A percentile compares a stretch with the other conserved stretches of the same genome.
Conservation (phyloP, 2,797 vertebrate species). For the Lophotriccus pileatus region DNA sequence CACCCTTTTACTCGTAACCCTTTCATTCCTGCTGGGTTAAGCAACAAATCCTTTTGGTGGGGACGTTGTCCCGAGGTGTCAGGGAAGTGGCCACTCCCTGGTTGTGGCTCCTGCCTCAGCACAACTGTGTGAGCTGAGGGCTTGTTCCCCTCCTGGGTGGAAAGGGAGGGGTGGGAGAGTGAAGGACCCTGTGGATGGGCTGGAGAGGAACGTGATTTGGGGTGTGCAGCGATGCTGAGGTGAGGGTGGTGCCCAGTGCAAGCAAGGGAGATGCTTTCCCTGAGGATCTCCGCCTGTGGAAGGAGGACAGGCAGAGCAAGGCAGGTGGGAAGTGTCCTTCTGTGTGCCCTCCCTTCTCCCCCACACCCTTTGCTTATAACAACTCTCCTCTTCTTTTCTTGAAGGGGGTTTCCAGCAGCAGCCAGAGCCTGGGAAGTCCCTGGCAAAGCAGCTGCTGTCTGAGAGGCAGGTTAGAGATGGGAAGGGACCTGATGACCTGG, state of each 20-base stretch:
- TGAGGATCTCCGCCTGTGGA: neutral
- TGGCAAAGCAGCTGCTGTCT: slow-evolving; percentile 18
- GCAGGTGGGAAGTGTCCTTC: neutral
- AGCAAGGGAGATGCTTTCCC: neutral
- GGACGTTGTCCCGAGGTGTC: neutral
- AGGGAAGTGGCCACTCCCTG: neutral
- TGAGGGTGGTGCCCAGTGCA: neutral
- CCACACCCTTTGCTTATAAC: neutral
- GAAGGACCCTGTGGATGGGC: neutral
- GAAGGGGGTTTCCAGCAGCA: slow-evolving; percentile 53
- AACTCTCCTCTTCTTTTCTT: neutral
- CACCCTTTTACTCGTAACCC: neutral
- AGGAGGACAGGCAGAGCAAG: neutral
- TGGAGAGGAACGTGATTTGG: neutral
- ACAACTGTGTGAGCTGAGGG: neutral
- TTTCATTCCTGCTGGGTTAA: neutral
- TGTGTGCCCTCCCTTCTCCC: neutral
- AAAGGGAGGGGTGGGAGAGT: neutral
- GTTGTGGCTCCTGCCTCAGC: neutral
- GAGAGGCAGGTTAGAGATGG: neutral
- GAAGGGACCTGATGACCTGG: neutral
- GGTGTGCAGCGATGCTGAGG: neutral
- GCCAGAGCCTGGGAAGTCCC: slow-evolving; percentile 49
- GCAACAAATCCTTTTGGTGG: neutral
- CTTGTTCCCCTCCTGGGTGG: neutral